Evolutionary conservation across 1,140 invertebrate genomes (phyloP), one percentile per base, ranked within the genome.

Genomic region (Augochlora pura): DNA sequence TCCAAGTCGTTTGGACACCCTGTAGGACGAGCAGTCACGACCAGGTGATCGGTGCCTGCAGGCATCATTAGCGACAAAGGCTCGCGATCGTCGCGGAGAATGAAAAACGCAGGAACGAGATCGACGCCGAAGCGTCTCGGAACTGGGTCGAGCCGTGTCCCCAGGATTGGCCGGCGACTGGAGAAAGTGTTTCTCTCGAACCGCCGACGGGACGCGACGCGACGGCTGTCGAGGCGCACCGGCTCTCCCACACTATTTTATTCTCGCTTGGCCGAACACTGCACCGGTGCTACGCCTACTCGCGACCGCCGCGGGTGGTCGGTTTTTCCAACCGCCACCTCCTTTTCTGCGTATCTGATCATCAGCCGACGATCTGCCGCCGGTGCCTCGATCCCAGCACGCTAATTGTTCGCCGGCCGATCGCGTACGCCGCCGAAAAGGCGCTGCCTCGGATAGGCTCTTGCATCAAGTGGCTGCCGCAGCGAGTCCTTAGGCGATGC

Each of bases 171-270:
- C 49, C 83, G 57, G 71, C 85, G 81, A 87, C 70, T 84, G 88
- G 88, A 90, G 91, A 91, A 91, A 91, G 90, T 90, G 88, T 81
- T 87, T 80, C 83, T 81, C 80, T 80, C 79, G 78, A 69, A 49
- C 72, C 59, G 32, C 14, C 60, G 32, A 32, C 32, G 32, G 32
- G 32, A 32, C 32, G 32, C 32, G 32, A 32, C 32, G 32, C 54
- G 76, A 63, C 59, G 79, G 60, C 49, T 27, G 16, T 72, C 59
- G 49, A 49, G 32, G 23, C 52, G 9, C 52, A 67, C 42, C 62
- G 49, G 62, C 82, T 89, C 90, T 91, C 91, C 89, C 90, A 91
- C 90, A 91, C 88, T 90, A 87, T 89, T 88, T 90, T 87, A 88
- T 80, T 59, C 81, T 70, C 75, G 70, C 46, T 81, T 66, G 79